These are phyloP conservation scores for Ophraella communa DNA, from an alignment of 2,888 invertebrate species.

Conservation along the genomic window DNA sequence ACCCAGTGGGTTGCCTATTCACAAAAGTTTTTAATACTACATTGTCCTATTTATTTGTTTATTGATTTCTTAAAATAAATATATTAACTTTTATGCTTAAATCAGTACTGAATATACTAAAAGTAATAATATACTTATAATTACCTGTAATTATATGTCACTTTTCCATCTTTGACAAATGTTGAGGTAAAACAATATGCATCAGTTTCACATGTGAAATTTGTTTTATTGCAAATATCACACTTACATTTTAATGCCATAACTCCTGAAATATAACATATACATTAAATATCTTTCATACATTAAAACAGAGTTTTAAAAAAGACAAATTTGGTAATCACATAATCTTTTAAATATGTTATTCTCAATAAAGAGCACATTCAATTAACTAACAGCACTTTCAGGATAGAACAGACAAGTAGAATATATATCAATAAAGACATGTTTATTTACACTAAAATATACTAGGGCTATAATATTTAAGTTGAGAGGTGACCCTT, in stretches of 20 bases:
- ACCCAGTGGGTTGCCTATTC: too few species aligned
- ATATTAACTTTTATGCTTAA: background rate
- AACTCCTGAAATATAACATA: slow-evolving; percentile 62
- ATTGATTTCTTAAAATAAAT: slow-evolving; percentile 47
- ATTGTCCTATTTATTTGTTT: background rate
- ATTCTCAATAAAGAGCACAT: too few species aligned
- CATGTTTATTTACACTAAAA: background rate
- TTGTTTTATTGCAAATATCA: slow-evolving; percentile 75
- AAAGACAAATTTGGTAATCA: background rate
- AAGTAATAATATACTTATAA: background rate
- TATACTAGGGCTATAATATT: background rate
- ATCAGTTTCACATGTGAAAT: slow-evolving; percentile 86
- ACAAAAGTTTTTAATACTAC: background rate
- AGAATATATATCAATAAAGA: background rate
- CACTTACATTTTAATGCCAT: slow-evolving; percentile 78
- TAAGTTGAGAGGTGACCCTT: background rate
- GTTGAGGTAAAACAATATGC: slow-evolving; percentile 80
- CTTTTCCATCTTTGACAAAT: slow-evolving; percentile 61
- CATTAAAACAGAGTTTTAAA: background rate
- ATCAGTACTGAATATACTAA: background rate
- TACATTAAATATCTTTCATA: background rate
- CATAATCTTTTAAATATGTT: too few species aligned
- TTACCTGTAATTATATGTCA: slow-evolving; percentile 80
- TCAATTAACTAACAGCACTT: too few species aligned
- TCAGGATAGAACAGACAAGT: too few species aligned